Conservation (phyloP, 2,888 invertebrate species). For the Cecidostiba fungosa region DNA sequence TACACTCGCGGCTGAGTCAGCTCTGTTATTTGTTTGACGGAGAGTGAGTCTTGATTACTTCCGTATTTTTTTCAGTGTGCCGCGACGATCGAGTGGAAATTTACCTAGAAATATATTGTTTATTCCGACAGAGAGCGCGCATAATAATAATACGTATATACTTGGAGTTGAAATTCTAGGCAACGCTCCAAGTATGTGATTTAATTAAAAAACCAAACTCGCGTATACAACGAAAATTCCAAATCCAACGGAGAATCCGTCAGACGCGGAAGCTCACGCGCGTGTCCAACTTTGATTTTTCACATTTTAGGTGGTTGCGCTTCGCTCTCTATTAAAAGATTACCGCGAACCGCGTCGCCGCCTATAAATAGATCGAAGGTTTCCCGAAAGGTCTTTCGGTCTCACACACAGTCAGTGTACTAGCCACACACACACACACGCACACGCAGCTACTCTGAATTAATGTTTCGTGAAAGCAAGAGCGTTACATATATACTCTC, state of each 20-base stretch:
- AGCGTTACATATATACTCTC: background rate
- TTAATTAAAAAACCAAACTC: too few relatives aligned
- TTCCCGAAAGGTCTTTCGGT: conserved; percentile 10
- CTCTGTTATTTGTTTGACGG: background rate
- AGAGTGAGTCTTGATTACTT: background rate
- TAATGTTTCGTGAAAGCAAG: conserved; percentile 24
- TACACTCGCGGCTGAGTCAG: background rate
- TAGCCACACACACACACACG: background rate
- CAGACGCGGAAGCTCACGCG: background rate
- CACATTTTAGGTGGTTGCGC: conserved; percentile 10
- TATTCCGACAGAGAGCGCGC: background rate
- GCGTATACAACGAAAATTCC: too few relatives aligned
- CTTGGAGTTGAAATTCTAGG: background rate
- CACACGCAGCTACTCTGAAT: too few relatives aligned
- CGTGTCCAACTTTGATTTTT: conserved; percentile 12
- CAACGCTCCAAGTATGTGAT: background rate
- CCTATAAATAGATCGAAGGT: conserved; percentile 17
- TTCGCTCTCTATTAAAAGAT: conserved; percentile 10
- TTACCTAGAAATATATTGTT: background rate
- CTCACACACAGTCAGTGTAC: background rate
- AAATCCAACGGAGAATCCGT: too few relatives aligned
- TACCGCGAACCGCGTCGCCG: conserved; percentile 2
- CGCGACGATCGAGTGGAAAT: background rate
- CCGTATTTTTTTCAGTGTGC: background rate
- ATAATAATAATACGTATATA: background rate